These are phyloP conservation scores for Itoplectis maculator DNA, from an alignment of 2,888 invertebrate species.

Conservation along the genomic window DNA sequence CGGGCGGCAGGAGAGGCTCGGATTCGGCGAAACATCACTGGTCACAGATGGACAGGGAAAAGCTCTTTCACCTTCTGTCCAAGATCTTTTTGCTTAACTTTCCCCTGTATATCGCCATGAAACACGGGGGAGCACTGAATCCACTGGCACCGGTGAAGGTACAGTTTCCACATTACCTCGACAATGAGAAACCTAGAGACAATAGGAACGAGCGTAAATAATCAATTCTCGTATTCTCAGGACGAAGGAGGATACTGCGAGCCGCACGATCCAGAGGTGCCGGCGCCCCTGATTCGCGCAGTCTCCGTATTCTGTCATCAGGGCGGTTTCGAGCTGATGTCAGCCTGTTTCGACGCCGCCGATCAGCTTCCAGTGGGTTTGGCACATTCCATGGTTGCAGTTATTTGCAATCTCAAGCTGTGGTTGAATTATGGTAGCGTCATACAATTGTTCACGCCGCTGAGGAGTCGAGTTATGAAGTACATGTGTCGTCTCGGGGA, in stretches of 20 bases:
- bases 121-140: constrained; percentile 89
- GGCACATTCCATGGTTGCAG: constrained; percentile 96
- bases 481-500: constrained; percentile 98
- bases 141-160: constrained; percentile 82
- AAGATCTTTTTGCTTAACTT: constrained; percentile 96
- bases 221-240: constrained; percentile 81
- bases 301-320: constrained; percentile 97
- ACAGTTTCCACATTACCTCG: constrained; percentile 47
- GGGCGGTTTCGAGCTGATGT: constrained; percentile 95
- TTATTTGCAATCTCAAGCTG: constrained; percentile 96
- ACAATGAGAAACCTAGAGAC: neutral
- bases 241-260: constrained; percentile 96
- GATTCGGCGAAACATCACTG: constrained; percentile 84
- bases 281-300: constrained; percentile 94
- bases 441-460: constrained; percentile 94
- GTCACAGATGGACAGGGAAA: constrained; percentile 94
- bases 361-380: constrained; percentile 93
- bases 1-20: constrained; percentile 30
- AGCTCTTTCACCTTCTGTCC: constrained; percentile 94
- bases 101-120: constrained; percentile 94
- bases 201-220: neutral
- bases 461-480: constrained; percentile 93
- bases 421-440: constrained; percentile 97
- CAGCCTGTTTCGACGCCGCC: constrained; percentile 92
- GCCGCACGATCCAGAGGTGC: constrained; percentile 96